Evolutionary conservation across 2,113 vertebrate species (phyloP), one percentile per base, ranked within the genome.

Genomic region (Percopsis transmontana): DNA sequence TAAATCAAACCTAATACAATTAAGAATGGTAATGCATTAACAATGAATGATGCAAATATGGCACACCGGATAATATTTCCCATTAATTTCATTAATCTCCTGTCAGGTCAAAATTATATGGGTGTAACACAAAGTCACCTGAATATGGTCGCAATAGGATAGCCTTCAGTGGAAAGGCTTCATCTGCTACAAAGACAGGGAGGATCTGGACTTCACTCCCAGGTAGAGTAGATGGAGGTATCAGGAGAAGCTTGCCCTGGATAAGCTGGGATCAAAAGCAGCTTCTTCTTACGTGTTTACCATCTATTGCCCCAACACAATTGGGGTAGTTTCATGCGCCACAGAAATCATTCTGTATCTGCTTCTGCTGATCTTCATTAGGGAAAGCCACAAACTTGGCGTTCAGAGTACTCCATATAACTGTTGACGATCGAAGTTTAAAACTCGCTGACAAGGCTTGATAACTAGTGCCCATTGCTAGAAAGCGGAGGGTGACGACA

Each of bases 381-480:
- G 54, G n/a, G 11, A 13, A 56, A 64, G 65, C 44, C 60, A 58
- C 61, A 40, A 75, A 72, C 64, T 79, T 47, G 33, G 33, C 38
- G 57, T 47, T 57, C 53, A 33, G 2, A 58, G 47, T 24, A 38
- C 23, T 15, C 70, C 3, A 14, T 74, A 50, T 48, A 63, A 66
- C 59, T 66, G 60, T 58, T 68, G 27, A 55, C 27, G 55, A 51
- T 21, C 27, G 55, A 27, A 27, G 45, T 55, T 41, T 41, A 39
- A 48, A 69, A 54, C 20, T 41, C 24, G 5, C 77, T 54, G 52
- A 38, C 11, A 45, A 59, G 3, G 47, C 59, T 42, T 41, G 39
- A 21, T 54, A 18, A 8, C 11, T 54, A 13, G 27, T 54, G 52
- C 14, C 47, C 19, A n/a, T 50, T 58, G 57, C 24, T 44, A 55